A percentile compares a stretch with the other conserved stretches of the same genome.
phyloP scores from a whole-genome alignment of 2,888 invertebrate species.

The Oligia fasciuncula region DNA sequence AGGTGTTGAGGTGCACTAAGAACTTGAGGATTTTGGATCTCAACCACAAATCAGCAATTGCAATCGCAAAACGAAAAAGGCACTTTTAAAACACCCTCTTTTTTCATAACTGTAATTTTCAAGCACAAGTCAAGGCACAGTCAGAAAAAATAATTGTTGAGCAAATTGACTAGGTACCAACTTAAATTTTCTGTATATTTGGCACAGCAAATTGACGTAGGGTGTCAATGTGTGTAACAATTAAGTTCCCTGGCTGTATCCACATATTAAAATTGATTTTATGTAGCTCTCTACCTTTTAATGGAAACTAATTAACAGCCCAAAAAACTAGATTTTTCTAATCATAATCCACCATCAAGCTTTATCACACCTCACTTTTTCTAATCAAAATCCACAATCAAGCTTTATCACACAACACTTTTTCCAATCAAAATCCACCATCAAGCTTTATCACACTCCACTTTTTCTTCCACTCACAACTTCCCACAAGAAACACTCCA shows the following conservation, averaged over 20 bases:
- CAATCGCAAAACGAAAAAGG: neutral
- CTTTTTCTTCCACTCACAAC: neutral
- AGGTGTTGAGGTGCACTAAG: no score
- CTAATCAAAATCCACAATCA: neutral
- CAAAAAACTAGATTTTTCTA: no score
- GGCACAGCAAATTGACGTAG: no score
- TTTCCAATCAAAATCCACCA: neutral
- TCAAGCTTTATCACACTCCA: neutral
- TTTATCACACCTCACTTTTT: neutral
- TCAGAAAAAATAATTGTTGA: no score
- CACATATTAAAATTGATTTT: neutral
- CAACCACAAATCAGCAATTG: neutral
- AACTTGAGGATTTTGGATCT: neutral
- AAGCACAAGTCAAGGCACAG: neutral
- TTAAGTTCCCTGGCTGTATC: no score
- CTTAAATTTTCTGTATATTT: no score
- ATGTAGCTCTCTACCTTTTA: neutral
- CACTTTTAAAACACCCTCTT: neutral
- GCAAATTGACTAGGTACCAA: no score
- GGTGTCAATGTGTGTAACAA: no score
- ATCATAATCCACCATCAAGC: no score
- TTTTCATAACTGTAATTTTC: neutral
- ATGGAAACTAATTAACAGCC: no score
- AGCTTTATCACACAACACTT: neutral
- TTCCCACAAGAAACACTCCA: constrained; percentile 28